A percentile compares a stretch with the other conserved stretches of the same genome.
Evolutionary conservation across 2,113 vertebrate genomes (phyloP).

Genomic region (Myiopsitta monachus): DNA sequence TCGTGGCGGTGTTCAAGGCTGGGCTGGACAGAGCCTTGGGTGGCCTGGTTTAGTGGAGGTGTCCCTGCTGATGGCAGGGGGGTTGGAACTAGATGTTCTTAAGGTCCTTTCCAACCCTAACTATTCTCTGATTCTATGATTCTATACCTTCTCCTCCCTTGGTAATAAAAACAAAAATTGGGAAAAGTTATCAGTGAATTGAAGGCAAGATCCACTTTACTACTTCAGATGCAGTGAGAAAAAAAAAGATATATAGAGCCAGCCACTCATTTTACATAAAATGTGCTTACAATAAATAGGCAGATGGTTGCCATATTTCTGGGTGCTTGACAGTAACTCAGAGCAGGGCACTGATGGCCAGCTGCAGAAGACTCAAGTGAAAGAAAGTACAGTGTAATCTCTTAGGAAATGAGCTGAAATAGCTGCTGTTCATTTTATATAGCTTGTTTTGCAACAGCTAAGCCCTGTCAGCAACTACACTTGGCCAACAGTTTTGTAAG

Average conservation of each 20-base stretch:
- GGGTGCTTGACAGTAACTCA: background rate
- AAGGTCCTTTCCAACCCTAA: too few species aligned
- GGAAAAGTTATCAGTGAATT: background rate
- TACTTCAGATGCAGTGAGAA: background rate
- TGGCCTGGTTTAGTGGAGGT: too few species aligned
- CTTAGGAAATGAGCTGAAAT: background rate
- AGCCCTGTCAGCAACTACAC: background rate
- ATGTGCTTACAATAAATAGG: background rate
- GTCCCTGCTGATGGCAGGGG: too few species aligned
- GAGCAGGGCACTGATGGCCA: background rate
- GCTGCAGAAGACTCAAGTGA: background rate
- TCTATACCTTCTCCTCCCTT: background rate
- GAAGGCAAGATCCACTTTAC: background rate
- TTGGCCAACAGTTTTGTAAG: background rate
- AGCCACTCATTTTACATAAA: background rate
- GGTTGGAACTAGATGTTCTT: too few species aligned
- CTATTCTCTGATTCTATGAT: too few species aligned
- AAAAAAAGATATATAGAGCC: fast-evolving
- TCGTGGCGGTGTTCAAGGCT: too few species aligned
- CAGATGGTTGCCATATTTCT: background rate
- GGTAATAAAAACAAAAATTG: background rate
- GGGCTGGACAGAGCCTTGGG: too few species aligned
- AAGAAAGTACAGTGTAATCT: background rate
- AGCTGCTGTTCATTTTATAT: background rate
- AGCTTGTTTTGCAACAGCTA: background rate